A percentile compares a stretch with the other conserved stretches of the same genome.
phyloP scores from a whole-genome alignment of 1,140 invertebrate species.

The Rhagoletis pomonella region DNA sequence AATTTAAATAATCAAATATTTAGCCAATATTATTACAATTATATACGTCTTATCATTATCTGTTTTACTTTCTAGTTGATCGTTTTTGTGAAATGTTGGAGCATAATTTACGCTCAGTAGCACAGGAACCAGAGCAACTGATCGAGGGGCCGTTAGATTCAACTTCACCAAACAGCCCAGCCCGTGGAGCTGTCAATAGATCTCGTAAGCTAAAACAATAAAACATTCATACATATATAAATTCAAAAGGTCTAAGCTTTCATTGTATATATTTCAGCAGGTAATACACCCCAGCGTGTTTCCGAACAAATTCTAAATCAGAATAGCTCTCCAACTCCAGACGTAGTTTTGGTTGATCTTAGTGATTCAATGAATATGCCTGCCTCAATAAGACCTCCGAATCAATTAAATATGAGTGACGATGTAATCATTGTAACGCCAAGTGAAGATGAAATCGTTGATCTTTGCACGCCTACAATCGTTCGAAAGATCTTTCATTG shows the following conservation, averaged over 20 bases:
- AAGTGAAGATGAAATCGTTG: not conserved
- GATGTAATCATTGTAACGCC: conserved; percentile 16
- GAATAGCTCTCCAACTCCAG: not conserved
- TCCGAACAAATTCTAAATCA: not conserved
- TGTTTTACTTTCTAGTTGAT: not conserved
- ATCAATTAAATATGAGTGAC: not conserved
- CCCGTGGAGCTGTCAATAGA: not conserved
- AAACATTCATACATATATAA: not conserved
- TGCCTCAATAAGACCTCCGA: not conserved
- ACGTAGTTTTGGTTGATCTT: not conserved
- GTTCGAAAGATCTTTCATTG: not conserved
- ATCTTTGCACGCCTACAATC: not conserved
- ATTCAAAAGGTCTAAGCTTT: not conserved
- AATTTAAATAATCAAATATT: not conserved
- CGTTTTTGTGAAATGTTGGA: conserved; percentile 17
- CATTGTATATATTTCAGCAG: not conserved
- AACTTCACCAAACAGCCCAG: not conserved
- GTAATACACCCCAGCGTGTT: not conserved
- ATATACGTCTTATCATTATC: too few relatives aligned
- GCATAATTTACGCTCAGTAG: not conserved
- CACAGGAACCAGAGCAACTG: not conserved
- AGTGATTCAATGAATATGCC: conserved; percentile 36
- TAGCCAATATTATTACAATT: not conserved
- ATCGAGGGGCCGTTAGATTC: not conserved
- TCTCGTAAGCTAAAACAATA: not conserved